Evolutionary conservation across 2,888 invertebrate genomes (phyloP).

Genomic region (Tricholauxania praeusta): DNA sequence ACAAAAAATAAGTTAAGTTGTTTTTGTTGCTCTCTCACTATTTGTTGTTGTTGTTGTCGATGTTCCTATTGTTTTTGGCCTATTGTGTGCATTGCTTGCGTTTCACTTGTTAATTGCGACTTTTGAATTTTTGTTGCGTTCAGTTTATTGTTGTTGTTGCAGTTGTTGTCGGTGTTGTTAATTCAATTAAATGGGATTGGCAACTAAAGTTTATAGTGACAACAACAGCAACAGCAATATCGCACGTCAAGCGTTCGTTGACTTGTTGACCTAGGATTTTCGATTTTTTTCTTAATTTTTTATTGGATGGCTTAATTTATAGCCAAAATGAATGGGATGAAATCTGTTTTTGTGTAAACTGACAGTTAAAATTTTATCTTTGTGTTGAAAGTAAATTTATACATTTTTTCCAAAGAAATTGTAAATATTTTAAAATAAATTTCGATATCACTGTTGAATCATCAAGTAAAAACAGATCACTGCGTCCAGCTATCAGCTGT

Average conservation of each 20-base stretch:
- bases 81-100: not conserved
- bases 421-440: slow-evolving; percentile 3
- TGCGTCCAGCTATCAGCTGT: not conserved
- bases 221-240: slow-evolving; percentile 15
- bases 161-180: slow-evolving; percentile 9
- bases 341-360: not conserved
- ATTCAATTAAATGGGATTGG: slow-evolving; percentile 11
- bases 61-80: no score
- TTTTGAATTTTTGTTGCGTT: slow-evolving; percentile 4
- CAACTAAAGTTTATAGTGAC: slow-evolving; percentile 25
- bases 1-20: not conserved
- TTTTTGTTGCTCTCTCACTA: slow-evolving; percentile 8
- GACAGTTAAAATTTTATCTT: slow-evolving; percentile 14
- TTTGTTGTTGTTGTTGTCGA: slow-evolving; percentile 29
- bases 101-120: slow-evolving; percentile 17
- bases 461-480: not conserved
- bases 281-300: not conserved
- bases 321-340: not conserved
- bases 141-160: not conserved
- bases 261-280: slow-evolving; percentile 45
- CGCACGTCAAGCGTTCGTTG: slow-evolving; percentile 36
- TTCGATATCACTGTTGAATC: not conserved
- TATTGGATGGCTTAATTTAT: not conserved
- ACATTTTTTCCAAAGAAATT: slow-evolving; percentile 4
- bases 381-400: slow-evolving; percentile 12